phyloP scores from a whole-genome alignment of 2,888 invertebrate genomes.

The Xylota segnis region DNA sequence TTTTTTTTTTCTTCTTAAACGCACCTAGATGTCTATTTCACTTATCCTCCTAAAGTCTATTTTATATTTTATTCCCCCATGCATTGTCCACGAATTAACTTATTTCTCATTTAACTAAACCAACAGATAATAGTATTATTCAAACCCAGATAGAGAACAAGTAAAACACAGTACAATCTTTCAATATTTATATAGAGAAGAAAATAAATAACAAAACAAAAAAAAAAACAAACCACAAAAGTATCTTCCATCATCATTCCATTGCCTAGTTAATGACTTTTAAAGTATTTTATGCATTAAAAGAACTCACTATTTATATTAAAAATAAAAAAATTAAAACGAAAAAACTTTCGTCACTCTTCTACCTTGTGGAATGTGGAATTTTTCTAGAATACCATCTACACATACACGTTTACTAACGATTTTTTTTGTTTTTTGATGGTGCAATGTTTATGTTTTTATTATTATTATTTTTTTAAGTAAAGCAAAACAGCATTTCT shows the following conservation, averaged over 20 bases:
- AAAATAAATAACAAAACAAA: conserved; percentile 13
- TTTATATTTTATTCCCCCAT: conserved; percentile 3
- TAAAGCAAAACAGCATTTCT: conserved; percentile 22
- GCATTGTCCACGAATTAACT: conserved; percentile 46
- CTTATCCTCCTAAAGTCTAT: conserved; percentile 20
- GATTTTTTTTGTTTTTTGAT: conserved; percentile 31
- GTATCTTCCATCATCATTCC: conserved; percentile 76
- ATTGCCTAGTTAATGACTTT: conserved; percentile 71
- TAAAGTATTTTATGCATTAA: conserved; percentile 55
- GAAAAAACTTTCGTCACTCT: conserved; percentile 19
- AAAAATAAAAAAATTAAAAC: conserved; percentile 24
- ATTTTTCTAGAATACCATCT: conserved; percentile 19
- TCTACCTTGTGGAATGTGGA: conserved; percentile 27
- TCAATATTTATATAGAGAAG: conserved; percentile 57
- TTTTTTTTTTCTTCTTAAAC: conserved; percentile 14
- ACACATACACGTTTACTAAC: conserved; percentile 29
- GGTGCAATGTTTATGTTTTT: conserved; percentile 58
- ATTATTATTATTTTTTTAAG: background rate
- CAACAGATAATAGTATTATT: conserved; percentile 65
- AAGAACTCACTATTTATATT: conserved; percentile 58
- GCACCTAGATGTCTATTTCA: conserved; percentile 17
- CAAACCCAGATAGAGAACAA: conserved; percentile 62
- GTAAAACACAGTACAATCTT: conserved; percentile 72
- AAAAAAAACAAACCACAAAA: conserved; percentile 24
- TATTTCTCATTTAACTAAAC: conserved; percentile 34